Conservation (phyloP, 2,888 invertebrate species). For the Agapetus fuscipes region DNA sequence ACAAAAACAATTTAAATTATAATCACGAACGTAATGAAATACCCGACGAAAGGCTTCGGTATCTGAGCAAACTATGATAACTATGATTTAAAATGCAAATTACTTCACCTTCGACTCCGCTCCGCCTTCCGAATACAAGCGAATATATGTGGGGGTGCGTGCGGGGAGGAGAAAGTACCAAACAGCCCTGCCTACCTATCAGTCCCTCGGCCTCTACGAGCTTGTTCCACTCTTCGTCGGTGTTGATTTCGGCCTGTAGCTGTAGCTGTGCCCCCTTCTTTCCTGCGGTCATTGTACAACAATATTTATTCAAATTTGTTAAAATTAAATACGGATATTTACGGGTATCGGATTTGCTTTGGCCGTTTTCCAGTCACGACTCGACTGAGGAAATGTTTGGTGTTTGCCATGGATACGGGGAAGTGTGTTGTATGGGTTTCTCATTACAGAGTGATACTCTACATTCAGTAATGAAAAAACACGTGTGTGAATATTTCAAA, state of each 20-base stretch:
- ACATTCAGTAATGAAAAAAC: no score
- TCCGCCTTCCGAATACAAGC: no score
- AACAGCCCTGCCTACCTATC: conserved; percentile 56
- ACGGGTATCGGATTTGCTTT: conserved; percentile 1
- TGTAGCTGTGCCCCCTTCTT: conserved; percentile 71
- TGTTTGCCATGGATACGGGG: conserved; percentile 1
- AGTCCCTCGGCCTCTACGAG: conserved; percentile 67
- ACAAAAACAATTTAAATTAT: no score
- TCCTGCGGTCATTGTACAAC: conserved; percentile 33
- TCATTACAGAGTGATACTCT: no score
- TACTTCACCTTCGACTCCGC: background rate
- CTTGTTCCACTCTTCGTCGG: conserved; percentile 78
- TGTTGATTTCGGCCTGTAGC: conserved; percentile 69
- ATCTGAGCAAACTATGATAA: background rate
- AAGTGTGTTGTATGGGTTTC: no score
- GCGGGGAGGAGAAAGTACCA: no score
- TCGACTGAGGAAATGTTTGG: background rate
- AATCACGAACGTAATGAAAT: background rate
- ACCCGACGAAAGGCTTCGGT: background rate
- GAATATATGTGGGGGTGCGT: no score
- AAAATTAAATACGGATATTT: conserved; percentile 1
- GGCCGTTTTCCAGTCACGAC: background rate
- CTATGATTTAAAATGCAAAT: conserved; percentile 9
- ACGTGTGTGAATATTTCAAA: no score
- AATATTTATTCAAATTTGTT: conserved; percentile 1